Percentiles rank a stretch among this genome's conserved stretches.
These are phyloP conservation scores for Myotis brandtii DNA, from an alignment of 2,113 vertebrate genomes.

Conservation along the genomic window DNA sequence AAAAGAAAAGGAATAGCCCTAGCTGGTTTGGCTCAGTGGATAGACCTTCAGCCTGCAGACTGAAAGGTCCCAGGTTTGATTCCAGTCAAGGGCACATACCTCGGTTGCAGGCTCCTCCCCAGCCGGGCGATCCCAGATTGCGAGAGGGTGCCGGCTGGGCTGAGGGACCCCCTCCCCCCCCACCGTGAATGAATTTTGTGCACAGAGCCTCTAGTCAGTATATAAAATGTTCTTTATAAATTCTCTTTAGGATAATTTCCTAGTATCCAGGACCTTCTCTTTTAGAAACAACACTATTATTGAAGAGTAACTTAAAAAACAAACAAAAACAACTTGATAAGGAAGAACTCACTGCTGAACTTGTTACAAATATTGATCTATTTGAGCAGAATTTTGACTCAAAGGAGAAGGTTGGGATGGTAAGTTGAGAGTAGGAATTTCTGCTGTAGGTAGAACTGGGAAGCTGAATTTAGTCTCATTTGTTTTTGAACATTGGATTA, in stretches of 20 bases:
- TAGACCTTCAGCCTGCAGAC: no score
- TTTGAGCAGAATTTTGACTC: conserved; percentile 4
- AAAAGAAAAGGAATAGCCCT: not conserved
- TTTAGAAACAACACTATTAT: conserved; percentile 18
- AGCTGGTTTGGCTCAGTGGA: no score
- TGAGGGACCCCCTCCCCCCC: no score
- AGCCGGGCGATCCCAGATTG: no score
- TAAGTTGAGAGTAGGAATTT: not conserved
- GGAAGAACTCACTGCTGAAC: not conserved
- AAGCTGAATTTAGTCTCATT: not conserved
- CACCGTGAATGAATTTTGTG: no score
- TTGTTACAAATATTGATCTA: not conserved
- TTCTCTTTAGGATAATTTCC: conserved; percentile 1
- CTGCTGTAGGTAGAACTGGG: not conserved
- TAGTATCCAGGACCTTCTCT: not conserved
- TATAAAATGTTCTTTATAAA: not conserved
- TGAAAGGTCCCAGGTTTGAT: no score
- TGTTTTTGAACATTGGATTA: not conserved
- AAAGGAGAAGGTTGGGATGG: not conserved
- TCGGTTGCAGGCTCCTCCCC: no score
- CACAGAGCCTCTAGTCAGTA: not conserved
- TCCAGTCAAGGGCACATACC: no score
- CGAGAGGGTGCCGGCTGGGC: no score
- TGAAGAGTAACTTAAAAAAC: not conserved
- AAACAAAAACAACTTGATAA: not conserved